phyloP scores from a whole-genome alignment of 2,888 invertebrate species.

The Cryptus armator region DNA sequence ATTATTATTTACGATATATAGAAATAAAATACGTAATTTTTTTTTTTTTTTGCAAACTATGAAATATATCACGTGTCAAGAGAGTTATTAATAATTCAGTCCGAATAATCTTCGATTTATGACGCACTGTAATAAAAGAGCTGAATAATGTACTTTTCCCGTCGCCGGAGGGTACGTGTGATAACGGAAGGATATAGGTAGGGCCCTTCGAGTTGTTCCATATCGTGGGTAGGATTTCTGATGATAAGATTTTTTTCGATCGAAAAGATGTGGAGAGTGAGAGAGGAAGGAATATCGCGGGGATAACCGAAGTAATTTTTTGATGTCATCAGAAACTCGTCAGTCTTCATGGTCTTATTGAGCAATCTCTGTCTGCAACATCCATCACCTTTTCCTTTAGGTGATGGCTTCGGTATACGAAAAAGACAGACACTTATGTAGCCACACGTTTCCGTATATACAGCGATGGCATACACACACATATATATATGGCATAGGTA shows the following conservation, averaged over 20 bases:
- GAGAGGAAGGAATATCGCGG: slow-evolving; percentile 13
- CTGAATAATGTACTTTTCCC: slow-evolving; percentile 51
- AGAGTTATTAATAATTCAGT: slow-evolving; percentile 45
- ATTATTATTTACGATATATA: no score
- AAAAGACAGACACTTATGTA: slow-evolving; percentile 37
- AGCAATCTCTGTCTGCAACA: slow-evolving; percentile 69
- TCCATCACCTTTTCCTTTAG: slow-evolving; percentile 67
- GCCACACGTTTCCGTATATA: slow-evolving; percentile 36
- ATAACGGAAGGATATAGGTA: slow-evolving; percentile 50
- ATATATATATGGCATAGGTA: slow-evolving; percentile 26
- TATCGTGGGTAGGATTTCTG: slow-evolving; percentile 37
- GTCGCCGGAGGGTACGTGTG: slow-evolving; percentile 47
- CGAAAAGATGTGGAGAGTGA: slow-evolving; percentile 27
- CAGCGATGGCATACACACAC: neutral
- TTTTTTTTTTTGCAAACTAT: slow-evolving; percentile 21
- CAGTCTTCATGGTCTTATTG: slow-evolving; percentile 71
- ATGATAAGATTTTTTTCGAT: slow-evolving; percentile 46
- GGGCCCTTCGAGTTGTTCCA: slow-evolving; percentile 42
- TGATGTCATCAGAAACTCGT: slow-evolving; percentile 70
- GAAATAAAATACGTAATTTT: no score
- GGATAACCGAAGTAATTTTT: slow-evolving; percentile 68
- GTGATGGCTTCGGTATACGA: slow-evolving; percentile 29
- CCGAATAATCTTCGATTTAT: slow-evolving; percentile 51
- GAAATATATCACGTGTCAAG: slow-evolving; percentile 10
- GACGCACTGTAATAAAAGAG: slow-evolving; percentile 26